These are phyloP conservation scores for Aelia acuminata DNA, from an alignment of 2,888 invertebrate genomes.

Conservation along the genomic window DNA sequence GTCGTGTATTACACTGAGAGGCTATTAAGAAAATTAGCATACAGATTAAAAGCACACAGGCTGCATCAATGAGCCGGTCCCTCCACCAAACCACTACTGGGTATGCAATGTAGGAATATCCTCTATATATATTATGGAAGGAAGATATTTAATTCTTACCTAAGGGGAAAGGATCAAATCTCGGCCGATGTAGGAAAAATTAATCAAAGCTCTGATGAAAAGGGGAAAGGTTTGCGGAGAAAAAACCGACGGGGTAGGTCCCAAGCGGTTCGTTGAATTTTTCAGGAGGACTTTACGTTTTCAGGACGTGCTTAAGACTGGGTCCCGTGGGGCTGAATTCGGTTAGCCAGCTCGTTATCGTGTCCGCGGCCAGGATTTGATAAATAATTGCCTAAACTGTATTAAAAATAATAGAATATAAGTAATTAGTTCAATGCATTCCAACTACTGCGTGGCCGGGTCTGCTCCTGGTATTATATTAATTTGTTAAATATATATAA, in stretches of 20 bases:
- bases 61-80: background rate
- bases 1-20: background rate
- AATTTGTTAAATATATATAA: too few relatives aligned
- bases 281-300: constrained; percentile 51
- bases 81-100: background rate
- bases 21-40: background rate
- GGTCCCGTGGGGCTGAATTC: background rate
- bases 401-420: too few relatives aligned
- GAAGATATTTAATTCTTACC: background rate
- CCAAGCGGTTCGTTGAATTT: constrained; percentile 34
- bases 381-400: background rate
- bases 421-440: too few relatives aligned
- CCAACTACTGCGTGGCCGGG: too few relatives aligned
- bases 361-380: background rate
- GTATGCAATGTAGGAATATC: too few relatives aligned
- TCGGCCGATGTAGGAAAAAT: background rate
- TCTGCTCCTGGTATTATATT: too few relatives aligned
- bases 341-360: background rate
- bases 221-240: background rate
- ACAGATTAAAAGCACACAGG: background rate
- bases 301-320: constrained; percentile 15
- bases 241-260: background rate
- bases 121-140: too few relatives aligned
- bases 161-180: background rate
- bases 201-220: constrained; percentile 24